Evolutionary conservation across 2,797 vertebrate genomes (phyloP).

Genomic region (Pitangus sulphuratus): DNA sequence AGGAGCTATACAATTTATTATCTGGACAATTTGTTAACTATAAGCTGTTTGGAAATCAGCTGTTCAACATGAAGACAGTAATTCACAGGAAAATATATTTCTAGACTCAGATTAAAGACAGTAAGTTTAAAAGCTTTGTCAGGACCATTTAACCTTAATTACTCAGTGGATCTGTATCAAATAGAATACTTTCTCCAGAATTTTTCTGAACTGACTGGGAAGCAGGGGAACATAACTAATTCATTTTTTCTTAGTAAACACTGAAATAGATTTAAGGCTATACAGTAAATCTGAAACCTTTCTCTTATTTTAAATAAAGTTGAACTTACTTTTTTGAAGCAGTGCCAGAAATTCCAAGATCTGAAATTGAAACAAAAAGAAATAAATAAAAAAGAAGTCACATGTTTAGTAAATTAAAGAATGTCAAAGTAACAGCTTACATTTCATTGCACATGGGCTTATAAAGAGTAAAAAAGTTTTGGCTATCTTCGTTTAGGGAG

Average conservation of each 20-base stretch:
- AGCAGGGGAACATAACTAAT: not conserved
- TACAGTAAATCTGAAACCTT: not conserved
- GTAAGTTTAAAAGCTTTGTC: not conserved
- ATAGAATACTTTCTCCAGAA: not conserved
- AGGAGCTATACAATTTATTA: not conserved
- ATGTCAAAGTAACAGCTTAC: not conserved
- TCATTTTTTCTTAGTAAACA: not conserved
- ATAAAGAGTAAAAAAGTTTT: not conserved
- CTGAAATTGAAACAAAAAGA: constrained; percentile 74
- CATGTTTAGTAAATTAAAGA: not conserved
- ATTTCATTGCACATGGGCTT: not conserved
- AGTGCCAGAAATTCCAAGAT: constrained; percentile 91
- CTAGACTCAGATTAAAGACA: not conserved
- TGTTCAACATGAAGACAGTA: not conserved
- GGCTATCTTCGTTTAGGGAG: not conserved
- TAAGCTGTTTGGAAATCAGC: not conserved
- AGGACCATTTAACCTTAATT: not conserved
- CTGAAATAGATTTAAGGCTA: not conserved
- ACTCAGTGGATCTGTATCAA: not conserved
- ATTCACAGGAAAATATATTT: not conserved
- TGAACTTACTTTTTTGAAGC: constrained; percentile 92
- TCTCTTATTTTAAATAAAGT: not conserved
- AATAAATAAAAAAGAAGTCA: not conserved
- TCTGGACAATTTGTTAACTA: not conserved
- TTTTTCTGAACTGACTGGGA: not conserved